Percentiles rank a stretch among this genome's conserved stretches.
These are phyloP conservation scores for Allochrocebus solatus DNA, from an alignment of 2,797 vertebrate species.

Conservation along the genomic window DNA sequence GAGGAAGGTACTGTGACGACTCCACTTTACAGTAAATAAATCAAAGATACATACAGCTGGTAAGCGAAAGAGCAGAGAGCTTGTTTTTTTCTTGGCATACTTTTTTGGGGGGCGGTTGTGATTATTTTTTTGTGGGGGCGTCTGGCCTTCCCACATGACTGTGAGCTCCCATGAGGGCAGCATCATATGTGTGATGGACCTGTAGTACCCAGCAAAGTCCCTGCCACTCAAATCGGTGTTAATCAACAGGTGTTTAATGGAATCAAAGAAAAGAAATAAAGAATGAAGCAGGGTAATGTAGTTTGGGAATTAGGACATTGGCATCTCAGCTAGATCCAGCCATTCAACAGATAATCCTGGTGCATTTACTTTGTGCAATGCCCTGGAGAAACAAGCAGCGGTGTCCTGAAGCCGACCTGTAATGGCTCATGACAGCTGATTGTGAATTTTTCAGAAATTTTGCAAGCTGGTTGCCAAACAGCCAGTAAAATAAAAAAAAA, in stretches of 20 bases:
- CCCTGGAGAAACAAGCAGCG: background rate
- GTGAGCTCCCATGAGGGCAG: background rate
- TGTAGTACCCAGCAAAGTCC: background rate
- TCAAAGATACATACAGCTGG: background rate
- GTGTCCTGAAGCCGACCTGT: background rate
- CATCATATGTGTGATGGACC: background rate
- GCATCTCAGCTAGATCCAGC: background rate
- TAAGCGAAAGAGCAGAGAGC: background rate
- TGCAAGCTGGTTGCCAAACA: constrained; percentile 22
- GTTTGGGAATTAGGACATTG: background rate
- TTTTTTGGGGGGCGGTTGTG: background rate
- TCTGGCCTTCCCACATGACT: background rate
- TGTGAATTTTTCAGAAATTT: background rate
- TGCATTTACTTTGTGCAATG: background rate
- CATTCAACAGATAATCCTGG: rapidly evolving
- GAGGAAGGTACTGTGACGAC: background rate
- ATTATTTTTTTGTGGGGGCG: background rate
- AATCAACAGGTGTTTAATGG: background rate
- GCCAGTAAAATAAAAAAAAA: background rate
- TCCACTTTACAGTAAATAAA: background rate
- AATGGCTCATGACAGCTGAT: background rate
- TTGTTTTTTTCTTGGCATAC: background rate
- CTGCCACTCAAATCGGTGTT: background rate
- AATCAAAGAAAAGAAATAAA: background rate
- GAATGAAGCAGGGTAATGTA: background rate